Evolutionary conservation across 2,113 vertebrate species (phyloP), one percentile per base, ranked within the genome.

Genomic region (Tympanuchus pallidicinctus): DNA sequence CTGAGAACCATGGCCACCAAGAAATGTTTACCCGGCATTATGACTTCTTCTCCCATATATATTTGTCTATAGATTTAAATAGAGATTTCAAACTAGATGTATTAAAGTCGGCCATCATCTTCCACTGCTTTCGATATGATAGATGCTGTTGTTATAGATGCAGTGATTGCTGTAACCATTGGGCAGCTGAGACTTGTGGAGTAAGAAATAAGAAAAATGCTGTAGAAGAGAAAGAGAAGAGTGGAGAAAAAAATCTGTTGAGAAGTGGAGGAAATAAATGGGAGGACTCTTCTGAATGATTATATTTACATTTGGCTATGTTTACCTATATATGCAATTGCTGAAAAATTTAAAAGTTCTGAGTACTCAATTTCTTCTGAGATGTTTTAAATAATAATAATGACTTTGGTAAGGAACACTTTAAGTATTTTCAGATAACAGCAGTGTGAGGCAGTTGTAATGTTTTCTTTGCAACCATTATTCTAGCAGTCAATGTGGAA

Each of bases 301-400:
- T 11, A 22, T 36, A 28, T 16, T 54, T 28, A 15, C 27, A 76
- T 50, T 47, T 69, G 40, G 42, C 42, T 87, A 38, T 57, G 8
- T 57, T 76, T 25, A 40, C 45, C 40, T 50, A 45, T 8, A 13
- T 13, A 14, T 87, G 67, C 48, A 82, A 59, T 8, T 54, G 36
- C 27, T 86, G 75, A 67, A 70, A 82, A 82, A 92, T 70, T 76
- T 63, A 77, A 76, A 73, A 79, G 63, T 27, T 20, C 52, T 76
- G 71, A 63, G 82, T 88, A 86, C 69, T 73, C 40, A 50, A 22
- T 89, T 73, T 69, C 30, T 82, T 59, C 13, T 54, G 36, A 76
- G 38, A 50, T 45, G 27, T 73, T 89, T 79, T 67, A 67, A 89
- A 86, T 50, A 75, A 45, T 50, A 75, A 45, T 40, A 73, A 77